phyloP scores from a whole-genome alignment of 2,888 invertebrate genomes.

The Eurytoma adleriae region DNA sequence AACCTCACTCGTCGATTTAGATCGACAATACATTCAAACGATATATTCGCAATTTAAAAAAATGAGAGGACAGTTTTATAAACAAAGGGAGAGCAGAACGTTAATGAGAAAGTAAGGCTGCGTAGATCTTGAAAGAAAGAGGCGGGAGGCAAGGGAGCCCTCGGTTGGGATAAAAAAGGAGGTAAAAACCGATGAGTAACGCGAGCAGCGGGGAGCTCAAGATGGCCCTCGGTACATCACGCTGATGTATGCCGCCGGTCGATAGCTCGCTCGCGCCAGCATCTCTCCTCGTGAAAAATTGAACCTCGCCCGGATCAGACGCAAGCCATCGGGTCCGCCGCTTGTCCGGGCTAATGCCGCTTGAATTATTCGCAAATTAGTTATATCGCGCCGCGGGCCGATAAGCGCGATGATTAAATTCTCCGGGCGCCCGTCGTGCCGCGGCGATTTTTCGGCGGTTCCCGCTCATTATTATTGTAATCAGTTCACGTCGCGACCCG shows the following conservation, averaged over 20 bases:
- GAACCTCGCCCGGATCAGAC: not conserved
- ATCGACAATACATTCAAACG: no score
- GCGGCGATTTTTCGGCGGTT: not conserved
- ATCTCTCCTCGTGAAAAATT: conserved; percentile 1
- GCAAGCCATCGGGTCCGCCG: not conserved
- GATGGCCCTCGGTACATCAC: conserved; percentile 46
- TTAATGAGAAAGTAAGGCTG: no score
- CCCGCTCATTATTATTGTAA: conserved; percentile 5
- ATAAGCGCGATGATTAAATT: conserved; percentile 19
- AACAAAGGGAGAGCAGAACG: no score
- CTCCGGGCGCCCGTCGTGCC: not conserved
- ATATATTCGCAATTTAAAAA: no score
- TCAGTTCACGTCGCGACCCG: not conserved
- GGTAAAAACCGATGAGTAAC: not conserved
- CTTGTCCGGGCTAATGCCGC: not conserved
- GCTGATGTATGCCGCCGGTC: conserved; percentile 44
- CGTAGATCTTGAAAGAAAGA: no score
- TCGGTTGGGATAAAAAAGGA: not conserved
- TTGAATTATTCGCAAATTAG: conserved; percentile 14
- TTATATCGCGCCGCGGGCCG: not conserved
- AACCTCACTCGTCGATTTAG: no score
- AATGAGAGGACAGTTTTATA: no score
- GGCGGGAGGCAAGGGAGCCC: not conserved
- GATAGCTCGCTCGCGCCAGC: conserved; percentile 3
- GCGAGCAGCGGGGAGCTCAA: conserved; percentile 20